Percentiles rank a stretch among this genome's conserved stretches.
Evolutionary conservation across 2,888 invertebrate species (phyloP).

Genomic region (Eupithecia abbreviata): DNA sequence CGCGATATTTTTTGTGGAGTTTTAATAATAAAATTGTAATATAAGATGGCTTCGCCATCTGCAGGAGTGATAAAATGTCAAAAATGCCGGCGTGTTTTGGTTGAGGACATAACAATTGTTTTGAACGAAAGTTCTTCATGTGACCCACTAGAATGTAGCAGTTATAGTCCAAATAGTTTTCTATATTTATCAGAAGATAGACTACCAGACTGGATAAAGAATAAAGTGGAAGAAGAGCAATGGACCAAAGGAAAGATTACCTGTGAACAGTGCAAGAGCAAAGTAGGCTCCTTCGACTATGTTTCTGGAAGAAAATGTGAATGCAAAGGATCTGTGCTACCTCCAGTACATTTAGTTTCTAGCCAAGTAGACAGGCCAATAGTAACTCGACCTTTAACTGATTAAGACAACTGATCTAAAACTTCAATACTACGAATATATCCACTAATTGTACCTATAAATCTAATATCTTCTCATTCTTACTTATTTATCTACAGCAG

Average conservation of each 20-base stretch:
- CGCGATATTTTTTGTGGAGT: neutral
- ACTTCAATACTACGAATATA: neutral
- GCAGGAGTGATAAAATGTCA: conserved; percentile 67
- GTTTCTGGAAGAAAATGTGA: conserved; percentile 85
- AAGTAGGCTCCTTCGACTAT: conserved; percentile 87
- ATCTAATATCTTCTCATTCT: neutral
- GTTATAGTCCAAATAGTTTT: conserved; percentile 64
- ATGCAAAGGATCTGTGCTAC: conserved; percentile 82
- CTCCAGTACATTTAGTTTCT: conserved; percentile 84
- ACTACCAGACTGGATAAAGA: conserved; percentile 83
- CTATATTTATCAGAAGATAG: conserved; percentile 83
- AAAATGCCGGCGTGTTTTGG: conserved; percentile 73
- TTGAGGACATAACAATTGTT: conserved; percentile 53
- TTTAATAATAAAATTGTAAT: neutral
- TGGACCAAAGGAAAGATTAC: conserved; percentile 88
- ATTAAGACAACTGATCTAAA: conserved; percentile 1
- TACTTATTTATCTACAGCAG: neutral
- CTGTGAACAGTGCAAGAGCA: conserved; percentile 84
- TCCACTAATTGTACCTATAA: neutral
- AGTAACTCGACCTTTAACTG: conserved; percentile 22
- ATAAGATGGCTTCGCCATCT: conserved; percentile 38
- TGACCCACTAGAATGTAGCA: conserved; percentile 56
- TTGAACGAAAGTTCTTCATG: conserved; percentile 50
- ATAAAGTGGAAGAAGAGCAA: conserved; percentile 78
- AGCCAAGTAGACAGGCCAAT: conserved; percentile 85